Percentiles rank a stretch among this genome's conserved stretches.
Evolutionary conservation across 1,140 invertebrate species (phyloP).

Genomic region (Hyphantria cunea): DNA sequence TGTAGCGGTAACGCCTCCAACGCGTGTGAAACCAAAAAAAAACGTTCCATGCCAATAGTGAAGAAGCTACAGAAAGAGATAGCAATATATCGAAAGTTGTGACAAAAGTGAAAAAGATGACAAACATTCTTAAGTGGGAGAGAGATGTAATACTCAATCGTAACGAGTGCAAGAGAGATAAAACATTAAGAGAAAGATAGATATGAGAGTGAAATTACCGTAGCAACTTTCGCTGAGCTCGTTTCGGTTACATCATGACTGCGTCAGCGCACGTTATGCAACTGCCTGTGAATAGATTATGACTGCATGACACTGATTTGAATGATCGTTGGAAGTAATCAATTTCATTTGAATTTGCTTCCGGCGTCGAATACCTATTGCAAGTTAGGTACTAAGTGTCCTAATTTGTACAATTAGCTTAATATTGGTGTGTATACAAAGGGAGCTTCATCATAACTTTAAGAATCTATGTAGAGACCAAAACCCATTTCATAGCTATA

Average conservation of each 20-base stretch:
- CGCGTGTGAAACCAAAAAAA: constrained; percentile 62
- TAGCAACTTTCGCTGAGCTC: constrained; percentile 76
- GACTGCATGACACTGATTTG: constrained; percentile 71
- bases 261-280: constrained; percentile 57
- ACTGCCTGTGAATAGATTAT: constrained; percentile 62
- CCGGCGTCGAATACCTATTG: constrained; percentile 38
- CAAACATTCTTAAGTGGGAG: constrained; percentile 39
- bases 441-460: no score
- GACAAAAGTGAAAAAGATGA: constrained; percentile 46
- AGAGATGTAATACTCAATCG: constrained; percentile 39
- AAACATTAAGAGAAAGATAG: constrained; percentile 60
- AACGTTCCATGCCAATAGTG: constrained; percentile 58
- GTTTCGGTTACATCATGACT: constrained; percentile 73
- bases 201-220: constrained; percentile 73
- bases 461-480: no score
- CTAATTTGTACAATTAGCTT: no score
- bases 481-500: no score
- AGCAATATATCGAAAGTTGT: constrained; percentile 40
- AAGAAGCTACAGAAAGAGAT: constrained; percentile 56
- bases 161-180: constrained; percentile 45
- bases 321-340: constrained; percentile 64
- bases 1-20: constrained; percentile 56
- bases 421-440: no score
- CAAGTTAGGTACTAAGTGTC: no score
- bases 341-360: constrained; percentile 56